Evolutionary conservation across 2,888 invertebrate genomes (phyloP).

Genomic region (Eurytoma adleriae): DNA sequence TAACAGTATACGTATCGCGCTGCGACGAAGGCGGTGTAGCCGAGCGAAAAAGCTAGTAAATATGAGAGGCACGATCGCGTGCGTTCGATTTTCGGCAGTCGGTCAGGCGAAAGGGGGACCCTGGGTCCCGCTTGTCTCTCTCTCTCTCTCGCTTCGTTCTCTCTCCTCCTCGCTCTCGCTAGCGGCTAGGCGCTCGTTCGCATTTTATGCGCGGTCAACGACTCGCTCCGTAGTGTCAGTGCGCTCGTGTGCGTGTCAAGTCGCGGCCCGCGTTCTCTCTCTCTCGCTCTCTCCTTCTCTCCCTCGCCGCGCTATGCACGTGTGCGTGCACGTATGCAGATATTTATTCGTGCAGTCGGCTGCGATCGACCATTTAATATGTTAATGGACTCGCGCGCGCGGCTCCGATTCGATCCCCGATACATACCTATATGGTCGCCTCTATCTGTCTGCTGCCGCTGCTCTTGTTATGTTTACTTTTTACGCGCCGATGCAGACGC

Average conservation of each 20-base stretch:
- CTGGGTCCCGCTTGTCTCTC: conserved; percentile 13
- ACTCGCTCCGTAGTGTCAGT: conserved; percentile 49
- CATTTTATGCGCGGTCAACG: conserved; percentile 60
- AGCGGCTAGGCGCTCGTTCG: conserved; percentile 47
- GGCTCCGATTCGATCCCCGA: conserved; percentile 31
- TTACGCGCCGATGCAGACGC: no score
- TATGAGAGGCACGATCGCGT: conserved; percentile 19
- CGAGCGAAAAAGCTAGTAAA: conserved; percentile 20
- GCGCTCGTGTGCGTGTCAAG: conserved; percentile 20
- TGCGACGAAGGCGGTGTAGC: not conserved
- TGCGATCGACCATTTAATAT: conserved; percentile 47
- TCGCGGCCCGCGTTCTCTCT: conserved; percentile 25
- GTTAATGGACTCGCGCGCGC: conserved; percentile 37
- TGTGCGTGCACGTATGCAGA: not conserved
- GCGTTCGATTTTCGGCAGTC: conserved; percentile 48
- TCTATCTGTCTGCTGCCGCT: no score
- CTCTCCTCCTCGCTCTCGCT: conserved; percentile 2
- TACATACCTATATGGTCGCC: conserved; percentile 32
- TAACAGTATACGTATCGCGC: not conserved
- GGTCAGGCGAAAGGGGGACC: conserved; percentile 43
- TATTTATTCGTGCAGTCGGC: not conserved
- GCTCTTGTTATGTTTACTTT: no score
- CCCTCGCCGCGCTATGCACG: not conserved
- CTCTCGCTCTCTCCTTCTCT: not conserved
- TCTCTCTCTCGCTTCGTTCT: not conserved